These are phyloP conservation scores for Notospermus geniculatus DNA, from an alignment of 1,140 invertebrate genomes.

Conservation along the genomic window DNA sequence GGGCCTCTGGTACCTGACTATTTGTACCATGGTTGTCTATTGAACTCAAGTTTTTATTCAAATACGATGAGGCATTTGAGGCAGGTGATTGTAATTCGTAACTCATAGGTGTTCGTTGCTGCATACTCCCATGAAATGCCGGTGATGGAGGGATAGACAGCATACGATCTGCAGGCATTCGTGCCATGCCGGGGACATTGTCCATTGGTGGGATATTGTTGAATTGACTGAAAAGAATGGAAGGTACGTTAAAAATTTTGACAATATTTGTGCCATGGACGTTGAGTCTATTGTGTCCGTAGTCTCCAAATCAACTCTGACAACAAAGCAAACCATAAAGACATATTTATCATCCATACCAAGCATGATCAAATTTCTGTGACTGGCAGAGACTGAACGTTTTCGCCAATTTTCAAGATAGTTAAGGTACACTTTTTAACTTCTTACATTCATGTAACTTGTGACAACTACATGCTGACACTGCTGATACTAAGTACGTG, in stretches of 20 bases:
- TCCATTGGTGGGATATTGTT: constrained; percentile 49
- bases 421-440: too few relatives aligned
- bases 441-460: too few relatives aligned
- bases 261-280: too few relatives aligned
- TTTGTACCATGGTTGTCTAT: constrained; percentile 61
- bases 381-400: too few relatives aligned
- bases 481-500: too few relatives aligned
- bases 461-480: too few relatives aligned
- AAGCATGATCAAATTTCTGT: too few relatives aligned
- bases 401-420: too few relatives aligned
- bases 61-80: constrained; percentile 71
- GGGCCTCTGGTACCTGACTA: constrained; percentile 58
- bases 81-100: constrained; percentile 74
- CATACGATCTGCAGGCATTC: constrained; percentile 13
- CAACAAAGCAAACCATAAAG: too few relatives aligned
- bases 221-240: constrained; percentile 37
- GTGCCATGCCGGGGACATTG: constrained; percentile 36
- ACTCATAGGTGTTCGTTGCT: constrained; percentile 48
- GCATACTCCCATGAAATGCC: constrained; percentile 41
- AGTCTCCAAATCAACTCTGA: too few relatives aligned
- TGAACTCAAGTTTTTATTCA: constrained; percentile 74
- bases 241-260: not conserved
- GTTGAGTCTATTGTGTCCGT: too few relatives aligned
- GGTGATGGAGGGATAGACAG: constrained; percentile 42
- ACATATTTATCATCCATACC: too few relatives aligned